phyloP scores from a whole-genome alignment of 2,797 vertebrate species.

The Malurus splendens region DNA sequence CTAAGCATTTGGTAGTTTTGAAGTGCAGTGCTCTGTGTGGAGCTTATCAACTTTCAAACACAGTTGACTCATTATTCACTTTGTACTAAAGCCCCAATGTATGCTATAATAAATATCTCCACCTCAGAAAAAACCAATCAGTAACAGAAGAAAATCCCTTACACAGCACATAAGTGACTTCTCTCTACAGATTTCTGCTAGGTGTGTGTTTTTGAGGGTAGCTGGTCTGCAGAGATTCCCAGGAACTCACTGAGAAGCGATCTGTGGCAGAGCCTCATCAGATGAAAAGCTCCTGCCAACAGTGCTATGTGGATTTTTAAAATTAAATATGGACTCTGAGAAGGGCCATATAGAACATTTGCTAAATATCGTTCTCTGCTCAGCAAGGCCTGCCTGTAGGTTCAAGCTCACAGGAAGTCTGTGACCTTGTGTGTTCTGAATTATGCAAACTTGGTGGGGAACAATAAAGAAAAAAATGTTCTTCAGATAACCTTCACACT shows the following conservation, averaged over 20 bases:
- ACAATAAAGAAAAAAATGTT: background rate
- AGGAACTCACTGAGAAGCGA: background rate
- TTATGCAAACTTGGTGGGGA: background rate
- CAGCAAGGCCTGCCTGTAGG: background rate
- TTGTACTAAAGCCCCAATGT: background rate
- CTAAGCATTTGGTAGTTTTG: background rate
- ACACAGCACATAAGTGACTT: background rate
- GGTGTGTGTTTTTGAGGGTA: background rate
- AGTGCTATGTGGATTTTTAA: background rate
- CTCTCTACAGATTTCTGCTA: background rate
- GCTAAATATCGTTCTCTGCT: background rate
- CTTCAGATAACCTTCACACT: constrained; percentile 7
- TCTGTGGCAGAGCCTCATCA: background rate
- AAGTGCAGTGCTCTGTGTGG: background rate
- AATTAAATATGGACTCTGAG: background rate
- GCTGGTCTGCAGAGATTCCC: background rate
- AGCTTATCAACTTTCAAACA: constrained; percentile 1
- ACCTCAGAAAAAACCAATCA: background rate
- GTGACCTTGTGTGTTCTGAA: background rate
- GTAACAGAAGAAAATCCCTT: background rate
- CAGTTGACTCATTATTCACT: background rate
- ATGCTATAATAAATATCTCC: background rate
- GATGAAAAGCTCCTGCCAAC: background rate
- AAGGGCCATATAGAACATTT: background rate
- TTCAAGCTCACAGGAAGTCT: background rate